A percentile compares a stretch with the other conserved stretches of the same genome.
phyloP scores from a whole-genome alignment of 2,888 invertebrate species.

The Leptothorax acervorum region DNA sequence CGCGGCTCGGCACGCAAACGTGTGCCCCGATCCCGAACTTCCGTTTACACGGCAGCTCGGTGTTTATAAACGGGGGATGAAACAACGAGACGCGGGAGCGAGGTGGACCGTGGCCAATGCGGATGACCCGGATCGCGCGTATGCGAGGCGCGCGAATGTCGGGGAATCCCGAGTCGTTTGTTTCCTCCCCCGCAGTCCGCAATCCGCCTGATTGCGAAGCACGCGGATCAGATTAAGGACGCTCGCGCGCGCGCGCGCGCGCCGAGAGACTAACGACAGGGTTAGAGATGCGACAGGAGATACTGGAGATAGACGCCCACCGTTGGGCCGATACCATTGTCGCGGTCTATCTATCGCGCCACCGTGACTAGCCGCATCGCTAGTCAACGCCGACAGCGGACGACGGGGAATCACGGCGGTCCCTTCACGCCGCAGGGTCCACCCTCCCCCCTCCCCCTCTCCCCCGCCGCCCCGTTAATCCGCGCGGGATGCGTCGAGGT shows the following conservation, averaged over 20 bases:
- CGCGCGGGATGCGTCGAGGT: conserved; percentile 26
- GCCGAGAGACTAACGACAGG: conserved; percentile 42
- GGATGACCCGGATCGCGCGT: not conserved
- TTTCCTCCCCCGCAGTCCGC: not conserved
- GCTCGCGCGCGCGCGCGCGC: not conserved
- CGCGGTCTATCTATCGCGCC: conserved; percentile 51
- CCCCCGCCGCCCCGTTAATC: not conserved
- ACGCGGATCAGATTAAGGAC: conserved; percentile 42
- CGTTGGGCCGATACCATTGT: conserved; percentile 49
- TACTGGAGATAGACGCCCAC: conserved; percentile 42
- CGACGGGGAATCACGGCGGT: conserved; percentile 29
- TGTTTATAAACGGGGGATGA: conserved; percentile 12
- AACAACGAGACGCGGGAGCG: not conserved
- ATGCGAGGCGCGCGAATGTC: conserved; percentile 22
- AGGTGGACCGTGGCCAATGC: conserved; percentile 1
- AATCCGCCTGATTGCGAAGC: not conserved
- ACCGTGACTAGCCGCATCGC: conserved; percentile 44
- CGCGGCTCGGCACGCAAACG: conserved; percentile 31
- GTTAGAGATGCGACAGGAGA: conserved; percentile 41
- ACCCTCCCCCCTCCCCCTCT: too few species aligned
- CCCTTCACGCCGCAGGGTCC: not conserved
- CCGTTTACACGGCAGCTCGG: conserved; percentile 21
- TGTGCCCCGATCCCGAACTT: conserved; percentile 16
- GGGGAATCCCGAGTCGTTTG: conserved; percentile 34
- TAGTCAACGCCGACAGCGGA: conserved; percentile 42